Evolutionary conservation across 2,888 invertebrate genomes (phyloP), one percentile per base, ranked within the genome.

Genomic region (Drosophila mimica): DNA sequence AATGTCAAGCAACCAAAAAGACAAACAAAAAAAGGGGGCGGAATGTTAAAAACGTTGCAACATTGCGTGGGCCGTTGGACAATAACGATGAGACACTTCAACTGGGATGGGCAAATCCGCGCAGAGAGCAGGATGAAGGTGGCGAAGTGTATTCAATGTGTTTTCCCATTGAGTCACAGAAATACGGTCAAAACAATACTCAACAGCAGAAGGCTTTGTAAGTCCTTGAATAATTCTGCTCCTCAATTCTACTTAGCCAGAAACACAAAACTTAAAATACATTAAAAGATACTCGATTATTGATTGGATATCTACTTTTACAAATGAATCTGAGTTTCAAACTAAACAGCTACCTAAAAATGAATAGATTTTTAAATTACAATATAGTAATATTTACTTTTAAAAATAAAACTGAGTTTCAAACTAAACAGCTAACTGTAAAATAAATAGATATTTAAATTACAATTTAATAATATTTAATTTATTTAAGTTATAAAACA

Each of bases 21-120:
- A 34, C 33, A 20, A 11, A 31, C n/a, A 48, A 36, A 20, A 36
- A n/a, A 2, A 13, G 8, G 34, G 34, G 34, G 34, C 48, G 61
- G 57, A 36, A 66, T 70, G 69, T 64, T 70, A 40, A 74, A 79
- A 74, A 70, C 71, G 64, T 78, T 83, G 73, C 66, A 69, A 73
- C 76, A 73, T 49, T 58, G 63, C 52, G 43, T 58, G 31, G 54
- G 30, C 57, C 33, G 57, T 51, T 48, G 59, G 60, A 84, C 79
- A 74, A 70, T 51, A 49, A 43, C 25, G 48, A 38, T 34, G 54
- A 43, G 31, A 13, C 15, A 46, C 28, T 46, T 53, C 61, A 34
- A 28, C 8, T 40, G 48, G 8, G 40, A 46, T 64, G 25, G 38
- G 25, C 34, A 25, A 33, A 40, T n/a, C 36, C 46, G 25, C 28